These are phyloP conservation scores for Lateolabrax maculatus DNA, from an alignment of 2,797 vertebrate species.

Conservation along the genomic window DNA sequence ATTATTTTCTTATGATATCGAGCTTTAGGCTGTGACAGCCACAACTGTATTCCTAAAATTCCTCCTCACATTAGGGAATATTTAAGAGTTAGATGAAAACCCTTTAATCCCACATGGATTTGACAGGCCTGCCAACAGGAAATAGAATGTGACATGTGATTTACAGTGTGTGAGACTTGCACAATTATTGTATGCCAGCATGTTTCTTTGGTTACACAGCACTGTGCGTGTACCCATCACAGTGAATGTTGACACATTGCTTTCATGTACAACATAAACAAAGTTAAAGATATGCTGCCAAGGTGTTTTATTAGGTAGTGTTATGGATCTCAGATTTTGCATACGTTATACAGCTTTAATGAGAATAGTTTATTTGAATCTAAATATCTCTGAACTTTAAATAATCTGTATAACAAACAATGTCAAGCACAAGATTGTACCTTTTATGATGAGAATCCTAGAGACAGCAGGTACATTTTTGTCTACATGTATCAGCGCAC, in stretches of 20 bases:
- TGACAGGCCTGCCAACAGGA: slow-evolving; percentile 30
- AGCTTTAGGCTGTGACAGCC: slow-evolving; percentile 51
- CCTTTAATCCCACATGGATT: slow-evolving; percentile 36
- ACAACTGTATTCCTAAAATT: slow-evolving; percentile 45
- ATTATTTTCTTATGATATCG: slow-evolving; percentile 52
- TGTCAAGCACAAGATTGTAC: neutral
- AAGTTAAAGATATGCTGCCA: neutral
- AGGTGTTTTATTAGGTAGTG: neutral
- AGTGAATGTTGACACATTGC: slow-evolving; percentile 12
- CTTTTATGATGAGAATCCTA: neutral
- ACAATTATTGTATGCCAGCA: neutral
- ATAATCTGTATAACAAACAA: neutral
- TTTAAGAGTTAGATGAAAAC: slow-evolving; percentile 35
- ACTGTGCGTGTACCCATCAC: neutral
- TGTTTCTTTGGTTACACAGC: slow-evolving; percentile 23
- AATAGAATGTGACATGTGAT: slow-evolving; percentile 33
- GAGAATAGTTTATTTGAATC: neutral
- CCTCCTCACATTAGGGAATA: slow-evolving; percentile 27
- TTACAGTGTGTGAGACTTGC: slow-evolving; percentile 32
- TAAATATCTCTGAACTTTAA: neutral
- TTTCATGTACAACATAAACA: slow-evolving; percentile 20
- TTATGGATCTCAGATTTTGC: neutral
- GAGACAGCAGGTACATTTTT: neutral
- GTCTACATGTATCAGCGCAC: neutral
- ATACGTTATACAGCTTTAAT: neutral